Evolutionary conservation across 2,888 invertebrate genomes (phyloP), one percentile per base, ranked within the genome.

Genomic region (Watsonalla binaria): DNA sequence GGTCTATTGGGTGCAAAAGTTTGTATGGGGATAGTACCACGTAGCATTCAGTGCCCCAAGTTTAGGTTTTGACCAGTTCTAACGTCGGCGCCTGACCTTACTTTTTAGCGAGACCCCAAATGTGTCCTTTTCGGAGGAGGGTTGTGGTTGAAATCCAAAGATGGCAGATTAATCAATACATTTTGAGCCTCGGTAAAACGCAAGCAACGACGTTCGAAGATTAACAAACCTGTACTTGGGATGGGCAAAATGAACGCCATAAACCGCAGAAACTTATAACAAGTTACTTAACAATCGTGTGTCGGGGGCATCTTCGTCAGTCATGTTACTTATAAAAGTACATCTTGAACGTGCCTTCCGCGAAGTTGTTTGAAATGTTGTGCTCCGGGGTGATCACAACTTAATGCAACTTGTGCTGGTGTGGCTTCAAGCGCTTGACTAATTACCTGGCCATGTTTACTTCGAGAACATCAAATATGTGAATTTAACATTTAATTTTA

Each of bases 321-420:
- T 63, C 60, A 60, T 60, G 54, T 60, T 60, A 54, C 54, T 51
- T 56, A 51, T 53, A 48, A 60, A 54, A 61, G 53, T 55, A 47
- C 49, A 37, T 51, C 53, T 55, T 60, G 57, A 60, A 51, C 56
- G 47, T 53, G 54, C 58, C 55, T 62, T 46, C 54, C 47, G 24
- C 47, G 45, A 60, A 65, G 54, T 69, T 59, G 58, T 54, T 54
- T 59, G 59, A 58, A 63, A 65, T 72, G 61, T 70, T 67, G 57
- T 57, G 59, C 80, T 65, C 59, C 57, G 51, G 74, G 82, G 73
- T 67, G 70, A 79, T 78, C 74, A 65, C 68, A 73, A 80, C 70
- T 76, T 80, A 78, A 75, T 78, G 72, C 74, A 74, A 59, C 74
- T 74, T 68, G 74, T 76, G 72, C 69, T 70, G 71, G 68, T 76